Conservation (phyloP, 2,888 invertebrate species). For the Linnaemya vulpina region DNA sequence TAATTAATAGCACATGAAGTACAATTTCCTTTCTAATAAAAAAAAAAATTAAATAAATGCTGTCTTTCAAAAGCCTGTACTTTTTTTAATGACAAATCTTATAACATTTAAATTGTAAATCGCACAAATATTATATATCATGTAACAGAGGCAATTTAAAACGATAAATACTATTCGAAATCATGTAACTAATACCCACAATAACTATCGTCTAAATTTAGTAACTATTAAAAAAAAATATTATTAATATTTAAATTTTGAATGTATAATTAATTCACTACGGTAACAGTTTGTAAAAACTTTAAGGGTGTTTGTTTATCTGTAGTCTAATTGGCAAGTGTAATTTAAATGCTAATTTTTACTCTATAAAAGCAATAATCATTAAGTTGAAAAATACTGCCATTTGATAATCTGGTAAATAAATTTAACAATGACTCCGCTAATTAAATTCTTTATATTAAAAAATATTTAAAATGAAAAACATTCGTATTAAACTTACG, state of each 20-base stretch:
- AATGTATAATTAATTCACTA: neutral
- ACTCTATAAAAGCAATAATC: neutral
- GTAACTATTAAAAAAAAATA: no score
- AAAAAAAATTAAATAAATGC: no score
- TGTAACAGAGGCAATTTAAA: no score
- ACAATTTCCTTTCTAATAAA: no score
- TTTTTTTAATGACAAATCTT: no score
- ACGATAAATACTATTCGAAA: no score
- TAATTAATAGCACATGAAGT: no score
- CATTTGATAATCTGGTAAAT: neutral
- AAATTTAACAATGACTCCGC: neutral
- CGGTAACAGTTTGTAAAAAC: neutral
- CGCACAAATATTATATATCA: no score
- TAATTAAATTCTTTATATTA: neutral
- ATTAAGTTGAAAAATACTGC: neutral
- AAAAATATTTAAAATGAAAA: neutral
- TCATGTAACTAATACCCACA: no score
- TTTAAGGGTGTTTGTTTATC: neutral
- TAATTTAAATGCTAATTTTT: neutral
- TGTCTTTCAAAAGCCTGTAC: no score
- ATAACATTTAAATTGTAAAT: no score
- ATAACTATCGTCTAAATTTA: no score
- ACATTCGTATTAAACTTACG: neutral
- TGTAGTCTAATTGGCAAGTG: neutral
- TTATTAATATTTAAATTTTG: neutral